Base-by-base conservation (phyloP, 2,888 invertebrate genomes). In the Pherbina coryleti region DNA sequence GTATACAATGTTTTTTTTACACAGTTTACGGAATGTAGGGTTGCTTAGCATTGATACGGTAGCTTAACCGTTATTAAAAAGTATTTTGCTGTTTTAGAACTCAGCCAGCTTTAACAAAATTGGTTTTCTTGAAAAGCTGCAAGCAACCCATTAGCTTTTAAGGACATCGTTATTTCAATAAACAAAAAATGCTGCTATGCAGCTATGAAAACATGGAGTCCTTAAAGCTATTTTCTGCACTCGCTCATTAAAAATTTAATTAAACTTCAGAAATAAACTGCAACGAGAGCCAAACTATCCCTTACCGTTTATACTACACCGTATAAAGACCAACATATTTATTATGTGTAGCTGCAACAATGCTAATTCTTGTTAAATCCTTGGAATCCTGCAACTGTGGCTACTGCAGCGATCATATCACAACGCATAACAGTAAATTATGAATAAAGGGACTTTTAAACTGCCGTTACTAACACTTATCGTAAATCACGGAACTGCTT, bases 401-500 rank as follows among this genome's bases (percentile, higher is more conserved):
- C 22, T 11, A 55, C 37, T 72, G 57, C 31, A 51, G 72, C 4
- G 72, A 8, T 34, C 17, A 31, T 31, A 74, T 70, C 70, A 53
- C 51, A 28, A 5, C 62, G 51, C 60, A 73, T 73, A 73, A 73
- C 76, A 64, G 66, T 77, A 77, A 77, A 72, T 77, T 72, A 66
- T 77, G 72, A 72, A 64, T 77, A 77, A 77, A 53, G 51, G 19
- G 66, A 76, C 70, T 79, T 79, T 78, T 75, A 78, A 79, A 75
- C 75, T 77, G 80, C 78, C 75, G 80, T 78, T 77, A 78, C 72
- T 28, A 66, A 72, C 78, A 78, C 76, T 66, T 78, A 70, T 75
- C 76, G 78, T 79, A 79, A 79, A 78, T 78, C 78, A 80, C 75
- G 55, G 44, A 67, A 60, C 14, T 60, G 22, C 28, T 25, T 25